A percentile compares a stretch with the other conserved stretches of the same genome.
These are phyloP conservation scores for Pogonomyrmex californicus DNA, from an alignment of 1,140 invertebrate genomes.

Conservation along the genomic window DNA sequence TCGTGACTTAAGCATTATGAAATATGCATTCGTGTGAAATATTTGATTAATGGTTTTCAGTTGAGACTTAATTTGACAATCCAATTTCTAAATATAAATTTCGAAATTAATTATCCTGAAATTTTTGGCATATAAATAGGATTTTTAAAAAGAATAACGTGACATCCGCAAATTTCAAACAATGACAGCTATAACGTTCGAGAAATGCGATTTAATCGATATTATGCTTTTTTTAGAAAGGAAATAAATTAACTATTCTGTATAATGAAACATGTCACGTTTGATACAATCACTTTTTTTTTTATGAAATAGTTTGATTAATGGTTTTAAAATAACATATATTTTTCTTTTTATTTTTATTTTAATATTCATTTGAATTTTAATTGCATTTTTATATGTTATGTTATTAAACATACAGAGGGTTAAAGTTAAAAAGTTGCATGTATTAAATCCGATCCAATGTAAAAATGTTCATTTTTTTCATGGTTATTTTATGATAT, in stretches of 20 bases:
- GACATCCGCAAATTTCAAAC: not conserved
- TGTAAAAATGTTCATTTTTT: constrained; percentile 6
- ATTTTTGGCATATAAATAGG: not conserved
- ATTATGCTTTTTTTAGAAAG: not conserved
- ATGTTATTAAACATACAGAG: not conserved
- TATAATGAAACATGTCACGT: not conserved
- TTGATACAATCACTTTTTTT: not conserved
- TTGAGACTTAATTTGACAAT: not conserved
- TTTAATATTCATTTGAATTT: not conserved
- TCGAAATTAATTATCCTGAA: not conserved
- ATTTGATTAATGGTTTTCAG: not conserved
- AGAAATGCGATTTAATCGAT: no score
- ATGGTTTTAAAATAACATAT: not conserved
- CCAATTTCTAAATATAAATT: not conserved
- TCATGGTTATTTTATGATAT: not conserved
- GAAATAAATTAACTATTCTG: not conserved
- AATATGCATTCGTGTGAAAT: not conserved
- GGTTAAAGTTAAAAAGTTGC: not conserved
- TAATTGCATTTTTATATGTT: not conserved
- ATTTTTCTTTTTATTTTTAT: not conserved
- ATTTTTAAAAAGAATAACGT: not conserved
- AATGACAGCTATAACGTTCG: no score
- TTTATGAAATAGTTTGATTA: not conserved
- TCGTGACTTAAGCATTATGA: not conserved
- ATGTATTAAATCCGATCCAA: constrained; percentile 21